Base-by-base conservation (phyloP, 2,797 vertebrate species). In the Buphagus erythrorhynchus region DNA sequence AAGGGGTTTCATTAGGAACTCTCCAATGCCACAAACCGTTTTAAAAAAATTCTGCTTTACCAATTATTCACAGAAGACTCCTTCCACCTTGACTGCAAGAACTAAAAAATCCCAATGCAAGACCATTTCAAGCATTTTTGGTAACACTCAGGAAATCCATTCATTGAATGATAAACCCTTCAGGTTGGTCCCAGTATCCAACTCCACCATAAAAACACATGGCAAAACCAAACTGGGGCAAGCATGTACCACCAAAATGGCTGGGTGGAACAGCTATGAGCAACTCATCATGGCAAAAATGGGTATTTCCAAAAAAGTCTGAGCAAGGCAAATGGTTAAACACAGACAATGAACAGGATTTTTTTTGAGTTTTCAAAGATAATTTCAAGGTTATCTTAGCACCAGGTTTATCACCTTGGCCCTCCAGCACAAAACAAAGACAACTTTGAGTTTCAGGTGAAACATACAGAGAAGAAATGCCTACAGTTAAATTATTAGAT, bases 181-280 rank as follows among this genome's bases (percentile, higher is more conserved):
- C 16, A 63, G 24, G 28, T 1, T 85, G 57, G 19, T 69, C 62
- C 68, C 78, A 90, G 36, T 16, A 94, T 46, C 59, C 69, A 93
- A 84, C 33, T 88, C 54, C 59, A 91, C 51, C 82, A 82, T 3
- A 3, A 58, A 58, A 58, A 59, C 38, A 72, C n/a, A 40, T 6
- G 36, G 59, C 55, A 86, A 94, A 95, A 84, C 72, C 87, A 86
- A 96, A 80, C 55, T 8, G 20, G n/a, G 76, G 17, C 73, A 89
- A 85, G 38, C 1, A 0, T 6, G 5, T 17, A 58, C 33, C 79
- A 88, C 26, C 63, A 61, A 69, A 78, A 94, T 1, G 45, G 19
- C 22, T 4, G 20, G 7, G 86, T 66, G 65, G 43, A 88, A 76
- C 33, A 73, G 9, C 22, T 5, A 86, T 5, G 9, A 93, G 42